Evolutionary conservation across 2,113 vertebrate genomes (phyloP).

Genomic region (Rhagologus leucostigma): DNA sequence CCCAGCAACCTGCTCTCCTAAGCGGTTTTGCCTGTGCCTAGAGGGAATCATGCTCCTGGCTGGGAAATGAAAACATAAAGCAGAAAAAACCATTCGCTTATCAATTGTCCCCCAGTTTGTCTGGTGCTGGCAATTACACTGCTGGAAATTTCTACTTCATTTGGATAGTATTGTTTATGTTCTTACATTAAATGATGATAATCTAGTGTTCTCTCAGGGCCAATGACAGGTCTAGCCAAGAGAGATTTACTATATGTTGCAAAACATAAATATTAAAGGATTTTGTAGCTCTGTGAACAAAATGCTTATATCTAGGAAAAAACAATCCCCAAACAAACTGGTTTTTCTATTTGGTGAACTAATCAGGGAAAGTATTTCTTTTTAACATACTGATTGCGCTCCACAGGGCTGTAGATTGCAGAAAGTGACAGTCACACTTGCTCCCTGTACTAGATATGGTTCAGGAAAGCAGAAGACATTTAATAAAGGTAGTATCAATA

Average conservation of each 20-base stretch:
- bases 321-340: rapidly evolving
- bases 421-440: background rate
- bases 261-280: background rate
- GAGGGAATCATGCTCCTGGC: background rate
- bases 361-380: background rate
- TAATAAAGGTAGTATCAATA: background rate
- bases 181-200: background rate
- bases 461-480: background rate
- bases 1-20: background rate
- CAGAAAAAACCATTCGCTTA: background rate
- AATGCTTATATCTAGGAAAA: background rate
- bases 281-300: background rate
- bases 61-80: background rate
- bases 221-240: background rate
- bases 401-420: background rate
- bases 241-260: background rate
- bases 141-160: background rate
- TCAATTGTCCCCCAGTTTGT: background rate
- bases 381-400: background rate
- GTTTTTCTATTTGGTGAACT: background rate
- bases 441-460: background rate
- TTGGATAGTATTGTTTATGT: background rate
- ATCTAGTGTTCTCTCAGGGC: background rate
- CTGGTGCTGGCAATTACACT: background rate
- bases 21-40: background rate